Evolutionary conservation across 1,140 invertebrate species (phyloP).

Genomic region (Drosophila tani): DNA sequence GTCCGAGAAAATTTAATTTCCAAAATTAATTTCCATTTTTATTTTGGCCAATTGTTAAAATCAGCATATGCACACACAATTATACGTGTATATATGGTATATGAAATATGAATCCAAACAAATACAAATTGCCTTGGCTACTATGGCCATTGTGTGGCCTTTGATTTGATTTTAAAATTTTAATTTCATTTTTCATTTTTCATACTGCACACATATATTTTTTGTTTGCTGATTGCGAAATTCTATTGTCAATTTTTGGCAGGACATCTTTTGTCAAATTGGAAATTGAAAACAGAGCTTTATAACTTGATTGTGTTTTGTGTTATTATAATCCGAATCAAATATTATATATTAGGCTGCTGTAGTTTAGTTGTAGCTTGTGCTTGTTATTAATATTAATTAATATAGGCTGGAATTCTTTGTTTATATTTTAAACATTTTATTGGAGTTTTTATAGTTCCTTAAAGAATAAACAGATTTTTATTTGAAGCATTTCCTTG

Average conservation of each 20-base stretch:
- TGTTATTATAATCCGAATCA: not conserved
- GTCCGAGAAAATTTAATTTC: conserved; percentile 28
- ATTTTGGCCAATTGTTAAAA: conserved; percentile 35
- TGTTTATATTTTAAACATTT: too few species aligned
- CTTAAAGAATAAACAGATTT: too few species aligned
- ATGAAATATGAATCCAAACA: conserved; percentile 9
- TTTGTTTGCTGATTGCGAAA: conserved; percentile 15
- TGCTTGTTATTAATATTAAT: too few species aligned
- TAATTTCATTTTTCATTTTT: conserved; percentile 22
- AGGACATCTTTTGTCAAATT: conserved; percentile 7
- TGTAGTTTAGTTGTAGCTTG: not conserved
- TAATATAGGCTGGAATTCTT: too few species aligned
- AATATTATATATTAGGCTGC: not conserved
- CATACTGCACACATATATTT: not conserved
- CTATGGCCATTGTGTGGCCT: conserved; percentile 3
- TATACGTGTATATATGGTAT: conserved; percentile 11
- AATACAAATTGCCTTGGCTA: conserved; percentile 15
- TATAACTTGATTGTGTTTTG: not conserved
- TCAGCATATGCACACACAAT: conserved; percentile 6
- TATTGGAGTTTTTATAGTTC: too few species aligned
- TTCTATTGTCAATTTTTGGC: conserved; percentile 8
- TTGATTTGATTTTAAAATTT: conserved; percentile 43
- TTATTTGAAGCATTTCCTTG: too few species aligned
- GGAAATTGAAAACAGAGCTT: not conserved
- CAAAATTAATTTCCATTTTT: conserved; percentile 49